phyloP scores from a whole-genome alignment of 2,888 invertebrate genomes.

The Eulithis prunata region DNA sequence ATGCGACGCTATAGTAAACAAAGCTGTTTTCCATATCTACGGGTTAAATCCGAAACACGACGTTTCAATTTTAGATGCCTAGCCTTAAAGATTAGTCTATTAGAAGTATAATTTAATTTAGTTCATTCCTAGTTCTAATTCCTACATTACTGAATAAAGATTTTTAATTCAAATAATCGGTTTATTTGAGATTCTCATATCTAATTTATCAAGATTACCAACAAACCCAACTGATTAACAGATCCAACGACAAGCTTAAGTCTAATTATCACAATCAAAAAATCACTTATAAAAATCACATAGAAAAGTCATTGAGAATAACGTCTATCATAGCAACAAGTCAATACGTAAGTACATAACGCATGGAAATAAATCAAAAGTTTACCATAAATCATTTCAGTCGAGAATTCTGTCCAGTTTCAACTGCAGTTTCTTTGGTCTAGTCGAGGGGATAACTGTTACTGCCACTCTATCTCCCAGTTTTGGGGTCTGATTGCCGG shows the following conservation, averaged over 20 bases:
- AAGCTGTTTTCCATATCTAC: slow-evolving; percentile 72
- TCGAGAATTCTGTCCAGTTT: slow-evolving; percentile 74
- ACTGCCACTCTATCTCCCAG: slow-evolving; percentile 89
- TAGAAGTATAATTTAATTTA: slow-evolving; percentile 13
- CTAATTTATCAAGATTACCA: neutral
- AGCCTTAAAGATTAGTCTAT: slow-evolving; percentile 27
- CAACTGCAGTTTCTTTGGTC: slow-evolving; percentile 84
- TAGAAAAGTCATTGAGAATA: neutral
- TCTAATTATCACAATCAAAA: slow-evolving; percentile 23
- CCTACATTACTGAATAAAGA: slow-evolving; percentile 12
- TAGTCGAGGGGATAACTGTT: slow-evolving; percentile 84
- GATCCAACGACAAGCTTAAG: slow-evolving; percentile 10
- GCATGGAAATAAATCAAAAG: slow-evolving; percentile 10
- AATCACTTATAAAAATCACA: slow-evolving; percentile 1
- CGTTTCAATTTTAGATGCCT: slow-evolving; percentile 61
- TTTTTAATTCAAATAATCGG: neutral
- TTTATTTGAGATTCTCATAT: slow-evolving; percentile 36
- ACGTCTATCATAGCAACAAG: too few species aligned
- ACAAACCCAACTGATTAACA: neutral
- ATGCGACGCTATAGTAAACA: slow-evolving; percentile 79
- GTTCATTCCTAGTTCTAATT: slow-evolving; percentile 15
- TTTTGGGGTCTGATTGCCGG: slow-evolving; percentile 78
- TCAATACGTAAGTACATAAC: too few species aligned
- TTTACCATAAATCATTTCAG: slow-evolving; percentile 49
- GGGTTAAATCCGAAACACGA: slow-evolving; percentile 65